Evolutionary conservation across 2,797 vertebrate genomes (phyloP), one percentile per base, ranked within the genome.

Genomic region (Ciconia nigra): DNA sequence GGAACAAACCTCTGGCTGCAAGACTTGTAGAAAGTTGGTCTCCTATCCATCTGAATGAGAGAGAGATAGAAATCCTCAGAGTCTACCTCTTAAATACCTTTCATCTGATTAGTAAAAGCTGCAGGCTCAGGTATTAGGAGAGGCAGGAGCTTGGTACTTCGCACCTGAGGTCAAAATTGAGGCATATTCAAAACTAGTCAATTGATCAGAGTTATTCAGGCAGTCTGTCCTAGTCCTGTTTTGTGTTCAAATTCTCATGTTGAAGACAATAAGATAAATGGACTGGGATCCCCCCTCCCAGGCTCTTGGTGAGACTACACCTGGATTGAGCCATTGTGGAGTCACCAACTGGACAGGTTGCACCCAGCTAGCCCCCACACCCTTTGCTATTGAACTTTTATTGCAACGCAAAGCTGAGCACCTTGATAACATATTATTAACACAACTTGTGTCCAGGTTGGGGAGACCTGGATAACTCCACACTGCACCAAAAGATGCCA

Each of bases 401-500:
- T 35, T 63, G 51, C 44, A n/a, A 20, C 73, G 67, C 49, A 91
- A 81, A 93, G 15, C 47, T 77, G 29, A 85, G 46, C 35, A 76
- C 26, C 65, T 92, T 80, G 73, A 62, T 93, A 93, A 96, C 2
- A 7, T 92, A 7, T 62, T 69, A 54, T 79, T 93, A 97, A 79
- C 33, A 62, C 20, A 65, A 87, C 10, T 69, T 91, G 22, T 70
- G n/a, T 85, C 69, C 86, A 99, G 98, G 98, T 98, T 79, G 97
- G 96, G 31, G 98, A 99, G 49, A 97, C 82, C 47, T 99, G 98
- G 98, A 95, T 99, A 96, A 98, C 96, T 24, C 69, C 93, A 66
- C 97, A 98, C 93, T 99, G 99, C 93, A 93, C 72, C 78, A 80
- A 97, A 88, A 98, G 98, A 96, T 99, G 98, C 90, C 70, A 98